Evolutionary conservation across 2,888 invertebrate species (phyloP).

Genomic region (Cynaeus angustus): DNA sequence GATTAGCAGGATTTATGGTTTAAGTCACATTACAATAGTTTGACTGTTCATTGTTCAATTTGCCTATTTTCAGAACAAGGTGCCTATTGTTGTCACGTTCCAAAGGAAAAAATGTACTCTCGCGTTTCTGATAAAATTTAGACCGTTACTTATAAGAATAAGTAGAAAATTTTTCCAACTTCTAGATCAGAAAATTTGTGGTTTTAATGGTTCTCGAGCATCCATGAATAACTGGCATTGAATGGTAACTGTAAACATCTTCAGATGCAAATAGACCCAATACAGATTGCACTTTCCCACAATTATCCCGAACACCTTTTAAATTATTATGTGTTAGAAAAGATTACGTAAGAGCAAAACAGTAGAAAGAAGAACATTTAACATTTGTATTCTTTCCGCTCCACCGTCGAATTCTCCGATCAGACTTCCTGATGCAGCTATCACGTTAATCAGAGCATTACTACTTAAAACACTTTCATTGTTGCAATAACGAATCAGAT

Average conservation of each 20-base stretch:
- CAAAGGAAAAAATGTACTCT: neutral
- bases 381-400: neutral
- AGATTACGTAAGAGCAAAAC: too few species aligned
- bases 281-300: constrained; percentile 9
- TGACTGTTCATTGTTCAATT: neutral
- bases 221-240: too few species aligned
- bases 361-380: too few species aligned
- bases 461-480: constrained; percentile 36
- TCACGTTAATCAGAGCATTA: constrained; percentile 32
- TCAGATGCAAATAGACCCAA: neutral
- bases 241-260: constrained; percentile 2
- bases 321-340: constrained; percentile 29
- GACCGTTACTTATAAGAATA: too few species aligned
- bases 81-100: neutral
- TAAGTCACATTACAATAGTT: neutral
- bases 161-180: too few species aligned
- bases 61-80: neutral
- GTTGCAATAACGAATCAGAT: constrained; percentile 19
- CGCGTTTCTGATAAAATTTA: neutral
- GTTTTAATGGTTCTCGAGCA: too few species aligned
- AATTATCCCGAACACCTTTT: constrained; percentile 15
- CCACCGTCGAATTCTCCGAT: constrained; percentile 15
- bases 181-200: too few species aligned
- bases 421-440: constrained; percentile 29
- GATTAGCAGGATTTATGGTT: neutral